phyloP scores from a whole-genome alignment of 2,113 vertebrate species.

The Bos indicus region DNA sequence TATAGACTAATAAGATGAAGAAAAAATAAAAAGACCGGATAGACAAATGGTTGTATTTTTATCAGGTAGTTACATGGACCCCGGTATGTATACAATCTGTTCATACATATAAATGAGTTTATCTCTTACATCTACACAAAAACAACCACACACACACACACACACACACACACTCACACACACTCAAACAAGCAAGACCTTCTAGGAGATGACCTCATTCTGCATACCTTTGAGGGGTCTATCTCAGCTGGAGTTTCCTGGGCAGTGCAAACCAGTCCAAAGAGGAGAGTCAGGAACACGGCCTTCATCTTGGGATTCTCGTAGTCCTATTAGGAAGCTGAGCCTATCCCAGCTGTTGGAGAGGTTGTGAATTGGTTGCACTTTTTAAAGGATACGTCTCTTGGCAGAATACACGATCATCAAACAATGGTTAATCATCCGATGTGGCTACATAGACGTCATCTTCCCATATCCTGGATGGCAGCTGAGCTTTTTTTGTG shows the following conservation, averaged over 20 bases:
- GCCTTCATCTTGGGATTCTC: rapidly evolving
- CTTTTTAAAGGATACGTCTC: background rate
- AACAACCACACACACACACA: background rate
- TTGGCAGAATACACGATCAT: background rate
- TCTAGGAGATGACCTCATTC: background rate
- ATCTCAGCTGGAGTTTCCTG: background rate
- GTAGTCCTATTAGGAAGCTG: background rate
- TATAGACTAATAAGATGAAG: background rate
- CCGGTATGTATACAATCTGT: background rate
- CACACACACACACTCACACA: too few relatives aligned
- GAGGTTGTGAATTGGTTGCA: background rate
- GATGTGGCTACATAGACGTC: rapidly evolving
- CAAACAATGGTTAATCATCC: background rate
- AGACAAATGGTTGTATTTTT: background rate
- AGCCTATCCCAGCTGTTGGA: rapidly evolving
- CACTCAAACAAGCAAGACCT: background rate
- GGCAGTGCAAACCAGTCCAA: rapidly evolving
- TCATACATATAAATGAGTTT: background rate
- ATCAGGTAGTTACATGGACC: background rate
- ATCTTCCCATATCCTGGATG: background rate
- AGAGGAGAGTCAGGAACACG: background rate
- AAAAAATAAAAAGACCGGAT: rapidly evolving
- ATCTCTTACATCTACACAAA: too few relatives aligned
- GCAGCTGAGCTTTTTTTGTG: background rate
- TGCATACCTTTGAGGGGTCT: background rate